These are phyloP conservation scores for Pterobdella sp. DNA, from an alignment of 2,888 invertebrate species.

Conservation along the genomic window DNA sequence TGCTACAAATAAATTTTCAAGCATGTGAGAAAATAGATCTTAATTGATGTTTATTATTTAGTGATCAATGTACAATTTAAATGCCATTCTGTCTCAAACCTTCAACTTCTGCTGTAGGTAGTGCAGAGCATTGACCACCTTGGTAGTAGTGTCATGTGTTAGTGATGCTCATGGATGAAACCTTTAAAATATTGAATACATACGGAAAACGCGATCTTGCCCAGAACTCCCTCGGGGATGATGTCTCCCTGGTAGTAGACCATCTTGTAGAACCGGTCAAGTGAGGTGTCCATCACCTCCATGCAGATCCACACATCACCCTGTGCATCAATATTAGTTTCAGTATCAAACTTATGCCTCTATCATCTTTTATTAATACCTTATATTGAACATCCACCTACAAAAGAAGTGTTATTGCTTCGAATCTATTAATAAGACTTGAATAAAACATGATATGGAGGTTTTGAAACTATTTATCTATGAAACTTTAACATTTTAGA, in stretches of 20 bases:
- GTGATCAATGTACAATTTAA: no score
- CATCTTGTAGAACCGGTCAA: constrained; percentile 90
- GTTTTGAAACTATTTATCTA: no score
- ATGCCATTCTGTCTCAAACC: no score
- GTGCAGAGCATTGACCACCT: constrained; percentile 82
- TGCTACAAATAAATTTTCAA: background rate
- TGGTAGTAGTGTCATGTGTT: constrained; percentile 41
- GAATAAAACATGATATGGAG: no score
- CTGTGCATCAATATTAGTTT: no score
- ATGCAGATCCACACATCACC: constrained; percentile 99
- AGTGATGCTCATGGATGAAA: background rate
- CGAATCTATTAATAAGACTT: no score
- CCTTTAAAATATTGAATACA: constrained; percentile 19
- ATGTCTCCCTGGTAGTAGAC: constrained; percentile 56
- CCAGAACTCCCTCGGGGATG: constrained; percentile 42
- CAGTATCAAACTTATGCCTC: background rate
- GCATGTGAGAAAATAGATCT: no score
- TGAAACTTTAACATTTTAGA: no score
- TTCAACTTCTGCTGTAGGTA: constrained; percentile 71
- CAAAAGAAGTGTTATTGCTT: no score
- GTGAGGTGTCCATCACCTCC: constrained; percentile 97
- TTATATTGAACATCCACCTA: no score
- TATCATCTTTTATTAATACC: background rate
- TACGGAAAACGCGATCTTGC: constrained; percentile 42
- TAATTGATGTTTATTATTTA: no score